Evolutionary conservation across 2,888 invertebrate genomes (phyloP), one percentile per base, ranked within the genome.

Genomic region (Scaptomyza flava): DNA sequence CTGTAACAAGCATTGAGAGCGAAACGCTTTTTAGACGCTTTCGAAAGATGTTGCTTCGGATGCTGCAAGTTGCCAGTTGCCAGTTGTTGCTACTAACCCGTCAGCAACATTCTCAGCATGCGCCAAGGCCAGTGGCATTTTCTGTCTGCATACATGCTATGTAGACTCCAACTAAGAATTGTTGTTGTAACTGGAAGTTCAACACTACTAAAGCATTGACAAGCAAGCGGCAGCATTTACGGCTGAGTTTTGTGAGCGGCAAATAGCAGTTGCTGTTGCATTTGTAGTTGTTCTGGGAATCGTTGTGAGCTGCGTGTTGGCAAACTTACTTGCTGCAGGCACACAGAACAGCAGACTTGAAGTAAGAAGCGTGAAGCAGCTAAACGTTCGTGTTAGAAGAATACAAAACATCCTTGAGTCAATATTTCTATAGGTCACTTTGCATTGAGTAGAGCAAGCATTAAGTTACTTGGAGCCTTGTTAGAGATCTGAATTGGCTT

Each of bases 51-150:
- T 41, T 61, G 30, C 30, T 59, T 34, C n/a, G 53, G 51, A 45
- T 51, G 80, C 31, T 65, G 66, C 30, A 17, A 33, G 60, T 20
- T 23, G 50, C 33, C n/a, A 20, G 20, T 53, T 52, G 33, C 14
- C 8, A 12, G 48, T 33, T 65, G 66, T 7, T 69, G 57, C 5
- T 62, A 58, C 68, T 62, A 59, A 42, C 36, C 45, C 61, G 72
- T 57, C 79, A 63, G 79, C 79, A 85, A 75, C 86, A 85, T 83
- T 89, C 82, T 83, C 82, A 87, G 89, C 87, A 46, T 67, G 87
- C 85, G 75, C 87, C 82, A 83, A 83, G 82, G 82, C 82, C 89
- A 87, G 70, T 84, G 70, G 63, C 87, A 86, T 87, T 88, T 71
- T 70, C 77, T 66, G 47, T 70, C 36, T 46, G 41, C 42, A 47